phyloP scores from a whole-genome alignment of 2,113 vertebrate genomes.

The Rattus norvegicus region GRCr8 NC_086022.1:181370501-181371000 shows the following conservation, averaged over 20 bases:
- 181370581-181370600: background rate
- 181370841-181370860: background rate
- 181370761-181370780: background rate
- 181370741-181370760: background rate
- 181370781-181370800: background rate
- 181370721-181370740: background rate
- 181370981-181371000: conserved; percentile 44
- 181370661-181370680: background rate
- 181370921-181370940: conserved; percentile 44
- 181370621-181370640: background rate
- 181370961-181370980: background rate
- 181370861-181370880: background rate
- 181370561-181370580: background rate
- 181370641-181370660: background rate
- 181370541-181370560: conserved; percentile 38
- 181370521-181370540: background rate
- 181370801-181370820: background rate
- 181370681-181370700: background rate
- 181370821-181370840: conserved; percentile 10
- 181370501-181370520: conserved; percentile 30
- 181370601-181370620: background rate
- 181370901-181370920: conserved; percentile 36
- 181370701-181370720: background rate
- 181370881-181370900: background rate
- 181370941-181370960: conserved; percentile 24